Evolutionary conservation across 1,140 invertebrate species (phyloP).

Genomic region (Lordiphosa mommai): DNA sequence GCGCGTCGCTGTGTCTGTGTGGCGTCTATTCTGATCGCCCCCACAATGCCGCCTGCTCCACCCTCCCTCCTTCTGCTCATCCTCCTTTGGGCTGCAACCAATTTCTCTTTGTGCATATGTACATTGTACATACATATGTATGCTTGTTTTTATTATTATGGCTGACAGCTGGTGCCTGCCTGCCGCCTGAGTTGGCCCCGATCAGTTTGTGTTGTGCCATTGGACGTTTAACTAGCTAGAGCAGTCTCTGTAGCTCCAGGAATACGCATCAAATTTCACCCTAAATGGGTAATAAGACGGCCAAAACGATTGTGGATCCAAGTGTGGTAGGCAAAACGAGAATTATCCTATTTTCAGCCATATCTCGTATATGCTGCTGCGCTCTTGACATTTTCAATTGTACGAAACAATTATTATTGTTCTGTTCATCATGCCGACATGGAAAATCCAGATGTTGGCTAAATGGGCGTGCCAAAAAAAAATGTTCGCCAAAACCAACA

Average conservation of each 20-base stretch:
- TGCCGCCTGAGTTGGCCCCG: slow-evolving; percentile 7
- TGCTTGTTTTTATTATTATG: slow-evolving; percentile 33
- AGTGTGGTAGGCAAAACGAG: slow-evolving; percentile 37
- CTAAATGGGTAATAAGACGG: slow-evolving; percentile 53
- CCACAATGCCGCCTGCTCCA: background rate
- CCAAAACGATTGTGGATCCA: slow-evolving; percentile 16
- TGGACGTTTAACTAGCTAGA: slow-evolving; percentile 30
- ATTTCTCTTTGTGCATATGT: slow-evolving; percentile 13
- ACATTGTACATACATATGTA: background rate
- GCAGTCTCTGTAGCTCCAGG: slow-evolving; percentile 4
- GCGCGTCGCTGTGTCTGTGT: background rate
- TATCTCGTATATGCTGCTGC: slow-evolving; percentile 2
- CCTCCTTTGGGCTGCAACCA: slow-evolving; percentile 14
- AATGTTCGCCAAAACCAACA: background rate
- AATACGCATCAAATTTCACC: background rate
- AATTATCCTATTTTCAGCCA: background rate
- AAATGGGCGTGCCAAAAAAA: slow-evolving; percentile 21
- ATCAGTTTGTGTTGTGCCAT: slow-evolving; percentile 42
- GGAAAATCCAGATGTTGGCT: slow-evolving; percentile 36
- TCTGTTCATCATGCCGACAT: slow-evolving; percentile 5
- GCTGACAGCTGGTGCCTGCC: slow-evolving; percentile 6
- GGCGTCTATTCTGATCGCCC: background rate
- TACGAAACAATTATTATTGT: background rate
- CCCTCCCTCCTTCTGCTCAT: background rate
- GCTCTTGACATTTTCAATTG: slow-evolving; percentile 30